Base-by-base conservation (phyloP, 2,113 vertebrate genomes). In the Sylvicapra grimmia region DNA sequence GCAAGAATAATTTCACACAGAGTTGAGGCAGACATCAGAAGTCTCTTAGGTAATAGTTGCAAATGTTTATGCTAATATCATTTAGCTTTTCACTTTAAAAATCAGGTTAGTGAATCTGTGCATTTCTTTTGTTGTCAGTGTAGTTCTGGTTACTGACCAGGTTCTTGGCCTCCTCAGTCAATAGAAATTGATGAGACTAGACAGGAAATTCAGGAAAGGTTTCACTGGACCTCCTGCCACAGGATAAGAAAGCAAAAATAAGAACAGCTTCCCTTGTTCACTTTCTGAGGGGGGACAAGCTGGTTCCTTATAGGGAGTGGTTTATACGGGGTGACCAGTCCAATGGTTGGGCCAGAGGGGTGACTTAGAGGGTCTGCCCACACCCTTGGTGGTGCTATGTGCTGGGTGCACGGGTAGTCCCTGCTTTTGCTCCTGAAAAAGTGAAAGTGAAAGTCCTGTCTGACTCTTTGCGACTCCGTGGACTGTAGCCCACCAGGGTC, bases 1-100 rank as follows among this genome's bases (percentile, higher is more conserved):
- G 98, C 98, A 99, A 99, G 98, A 98, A 98, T 98, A 98, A 98
- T 98, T 98, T 98, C 96, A 94, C 59, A 86, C 72, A 96, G 97
- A 96, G 92, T 77, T 36, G 95, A 98, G 97, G 94, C 63, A 86
- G 90, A 59, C n/a, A 92, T 96, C 97, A 87, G 95, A 98, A 97
- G 96, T 97, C 97, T 98, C 97, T 61, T 63, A 97, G 98, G 98
- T 85, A 98, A 90, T 80, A 49, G 96, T 96, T 91, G 93, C 79
- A 97, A 98, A 97, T 89, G 89, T 97, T 95, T 97, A 93, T 97
- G 97, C 91, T 98, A 98, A 98, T 95, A 96, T 96, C 97, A 93
- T 93, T 96, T 92, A 82, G 83, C 82, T 97, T 93, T 96, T 84
- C 84, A 89, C 79, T 90, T 92, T 58, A 96, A 96, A 97, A 49